phyloP scores from a whole-genome alignment of 2,797 vertebrate genomes.

The Platalea minor region DNA sequence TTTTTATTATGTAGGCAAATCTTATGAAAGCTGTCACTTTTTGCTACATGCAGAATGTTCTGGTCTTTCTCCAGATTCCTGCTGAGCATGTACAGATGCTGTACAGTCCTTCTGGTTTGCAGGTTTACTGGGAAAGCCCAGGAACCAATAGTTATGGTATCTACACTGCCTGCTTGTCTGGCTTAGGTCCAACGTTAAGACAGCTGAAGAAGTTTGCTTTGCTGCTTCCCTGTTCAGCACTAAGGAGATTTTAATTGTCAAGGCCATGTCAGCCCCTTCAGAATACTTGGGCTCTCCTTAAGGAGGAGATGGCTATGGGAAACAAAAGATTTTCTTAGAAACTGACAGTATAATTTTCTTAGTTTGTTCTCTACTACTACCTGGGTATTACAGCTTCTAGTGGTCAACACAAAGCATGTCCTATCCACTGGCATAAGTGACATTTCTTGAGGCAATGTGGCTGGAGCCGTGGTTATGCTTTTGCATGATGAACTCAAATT shows the following conservation, averaged over 20 bases:
- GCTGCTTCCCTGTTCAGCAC: not conserved
- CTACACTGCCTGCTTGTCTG: not conserved
- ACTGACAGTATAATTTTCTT: not conserved
- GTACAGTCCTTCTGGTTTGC: not conserved
- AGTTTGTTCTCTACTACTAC: not conserved
- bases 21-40: not conserved
- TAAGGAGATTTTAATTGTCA: not conserved
- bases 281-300: not conserved
- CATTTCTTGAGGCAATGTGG: not conserved
- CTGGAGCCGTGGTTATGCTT: not conserved
- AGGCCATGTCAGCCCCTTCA: not conserved
- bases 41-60: not conserved
- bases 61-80: not conserved
- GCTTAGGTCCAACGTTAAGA: not conserved
- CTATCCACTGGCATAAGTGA: not conserved
- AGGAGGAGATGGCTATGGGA: not conserved
- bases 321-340: not conserved
- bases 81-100: not conserved
- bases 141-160: not conserved
- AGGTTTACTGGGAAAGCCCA: not conserved
- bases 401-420: not conserved
- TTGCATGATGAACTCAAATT: not conserved
- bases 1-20: not conserved
- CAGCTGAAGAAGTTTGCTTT: not conserved
- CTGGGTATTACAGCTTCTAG: not conserved